Percentiles rank a stretch among this genome's conserved stretches.
Conservation (phyloP, 2,113 vertebrate species). For the Patagioenas fasciata region DNA sequence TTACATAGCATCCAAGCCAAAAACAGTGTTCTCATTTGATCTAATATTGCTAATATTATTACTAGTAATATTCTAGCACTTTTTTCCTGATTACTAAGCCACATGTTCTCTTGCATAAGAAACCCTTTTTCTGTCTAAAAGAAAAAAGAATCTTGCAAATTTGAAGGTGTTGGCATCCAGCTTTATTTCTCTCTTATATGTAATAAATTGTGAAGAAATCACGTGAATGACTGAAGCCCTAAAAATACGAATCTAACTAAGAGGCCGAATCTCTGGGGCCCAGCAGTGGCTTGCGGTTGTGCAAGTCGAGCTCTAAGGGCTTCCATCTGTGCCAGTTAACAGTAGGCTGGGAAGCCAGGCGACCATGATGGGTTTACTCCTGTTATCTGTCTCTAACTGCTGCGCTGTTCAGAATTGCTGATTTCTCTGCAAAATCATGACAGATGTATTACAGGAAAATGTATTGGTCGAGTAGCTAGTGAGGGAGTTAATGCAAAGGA, state of each 20-base stretch:
- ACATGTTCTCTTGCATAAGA: neutral
- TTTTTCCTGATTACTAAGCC: neutral
- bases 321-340: constrained; percentile 27
- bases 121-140: neutral
- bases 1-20: neutral
- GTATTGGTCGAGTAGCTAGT: neutral
- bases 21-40: neutral
- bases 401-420: constrained; percentile 5
- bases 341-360: constrained; percentile 18
- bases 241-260: constrained; percentile 41
- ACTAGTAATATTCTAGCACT: neutral
- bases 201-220: constrained; percentile 8
- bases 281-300: neutral
- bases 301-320: neutral
- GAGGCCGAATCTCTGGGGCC: neutral
- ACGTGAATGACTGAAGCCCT: constrained; percentile 34
- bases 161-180: neutral
- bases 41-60: neutral
- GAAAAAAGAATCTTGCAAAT: neutral
- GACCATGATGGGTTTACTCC: neutral
- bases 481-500: constrained; percentile 36
- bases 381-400: neutral
- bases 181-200: neutral
- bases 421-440: constrained; percentile 21
- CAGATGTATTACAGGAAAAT: constrained; percentile 14